Evolutionary conservation across 1,140 invertebrate species (phyloP).

Genomic region (Macrocentrus cingulum): DNA sequence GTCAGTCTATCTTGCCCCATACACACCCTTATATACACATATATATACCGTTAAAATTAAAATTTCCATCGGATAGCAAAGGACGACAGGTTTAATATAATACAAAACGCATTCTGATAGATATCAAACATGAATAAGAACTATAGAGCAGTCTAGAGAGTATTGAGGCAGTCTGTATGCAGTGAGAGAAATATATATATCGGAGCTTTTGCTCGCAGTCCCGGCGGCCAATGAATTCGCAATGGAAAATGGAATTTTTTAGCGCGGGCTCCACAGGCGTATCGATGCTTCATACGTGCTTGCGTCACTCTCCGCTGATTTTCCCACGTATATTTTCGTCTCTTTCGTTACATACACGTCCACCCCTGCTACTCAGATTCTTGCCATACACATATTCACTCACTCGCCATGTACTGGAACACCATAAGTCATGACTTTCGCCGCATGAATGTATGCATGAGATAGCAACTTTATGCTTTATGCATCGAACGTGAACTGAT

Average conservation of each 20-base stretch:
- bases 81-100: no score
- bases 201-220: constrained; percentile 7
- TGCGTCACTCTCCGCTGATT: constrained; percentile 51
- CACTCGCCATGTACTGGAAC: constrained; percentile 31
- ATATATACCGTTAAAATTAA: no score
- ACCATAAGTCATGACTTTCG: constrained; percentile 50
- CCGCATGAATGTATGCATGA: constrained; percentile 58
- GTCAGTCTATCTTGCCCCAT: no score
- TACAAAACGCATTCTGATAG: background rate
- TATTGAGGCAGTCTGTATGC: no score
- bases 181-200: constrained; percentile 11
- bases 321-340: constrained; percentile 30
- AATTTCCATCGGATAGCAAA: no score
- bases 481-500: constrained; percentile 54
- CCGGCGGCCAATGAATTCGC: constrained; percentile 28
- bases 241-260: constrained; percentile 30
- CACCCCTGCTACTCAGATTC: background rate
- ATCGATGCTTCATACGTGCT: constrained; percentile 46
- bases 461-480: constrained; percentile 59
- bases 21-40: no score
- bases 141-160: no score
- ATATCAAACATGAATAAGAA: background rate
- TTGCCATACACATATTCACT: constrained; percentile 21
- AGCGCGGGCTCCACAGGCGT: background rate
- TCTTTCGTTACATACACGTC: background rate